phyloP scores from a whole-genome alignment of 1,140 invertebrate genomes.

The Ips typographus region DNA sequence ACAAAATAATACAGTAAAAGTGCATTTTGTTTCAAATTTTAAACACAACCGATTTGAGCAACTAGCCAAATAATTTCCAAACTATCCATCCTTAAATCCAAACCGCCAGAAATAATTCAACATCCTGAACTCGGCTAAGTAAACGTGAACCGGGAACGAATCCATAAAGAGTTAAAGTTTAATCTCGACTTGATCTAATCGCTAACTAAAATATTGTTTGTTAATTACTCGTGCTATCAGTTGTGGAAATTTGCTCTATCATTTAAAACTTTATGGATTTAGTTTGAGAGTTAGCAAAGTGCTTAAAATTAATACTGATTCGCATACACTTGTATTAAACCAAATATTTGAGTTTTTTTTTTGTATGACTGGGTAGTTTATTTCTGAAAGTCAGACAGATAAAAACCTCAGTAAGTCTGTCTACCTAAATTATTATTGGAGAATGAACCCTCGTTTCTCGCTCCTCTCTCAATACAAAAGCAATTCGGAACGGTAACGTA shows the following conservation, averaged over 20 bases:
- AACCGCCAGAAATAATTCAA: too few relatives aligned
- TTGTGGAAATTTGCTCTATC: not conserved
- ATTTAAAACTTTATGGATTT: not conserved
- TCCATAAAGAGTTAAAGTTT: constrained; percentile 9
- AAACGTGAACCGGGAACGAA: not conserved
- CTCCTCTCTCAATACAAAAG: constrained; percentile 15
- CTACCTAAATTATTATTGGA: constrained; percentile 28
- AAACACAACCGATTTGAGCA: not conserved
- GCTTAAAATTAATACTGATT: not conserved
- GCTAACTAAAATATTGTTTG: constrained; percentile 14
- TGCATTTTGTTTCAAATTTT: not conserved
- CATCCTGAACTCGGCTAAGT: not conserved
- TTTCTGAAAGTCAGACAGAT: constrained; percentile 7
- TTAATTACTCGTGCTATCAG: constrained; percentile 9
- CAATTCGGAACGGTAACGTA: constrained; percentile 19
- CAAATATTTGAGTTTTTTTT: constrained; percentile 6
- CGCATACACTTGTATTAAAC: not conserved
- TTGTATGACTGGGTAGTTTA: constrained; percentile 3
- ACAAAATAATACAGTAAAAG: too few relatives aligned
- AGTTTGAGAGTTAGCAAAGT: constrained; percentile 3
- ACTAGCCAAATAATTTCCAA: not conserved
- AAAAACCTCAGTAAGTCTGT: constrained; percentile 9
- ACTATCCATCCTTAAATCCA: too few relatives aligned
- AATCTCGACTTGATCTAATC: constrained; percentile 8
- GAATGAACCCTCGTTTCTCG: constrained; percentile 10